Conservation (phyloP, 2,888 invertebrate genomes). For the Conomelus anceps region DNA sequence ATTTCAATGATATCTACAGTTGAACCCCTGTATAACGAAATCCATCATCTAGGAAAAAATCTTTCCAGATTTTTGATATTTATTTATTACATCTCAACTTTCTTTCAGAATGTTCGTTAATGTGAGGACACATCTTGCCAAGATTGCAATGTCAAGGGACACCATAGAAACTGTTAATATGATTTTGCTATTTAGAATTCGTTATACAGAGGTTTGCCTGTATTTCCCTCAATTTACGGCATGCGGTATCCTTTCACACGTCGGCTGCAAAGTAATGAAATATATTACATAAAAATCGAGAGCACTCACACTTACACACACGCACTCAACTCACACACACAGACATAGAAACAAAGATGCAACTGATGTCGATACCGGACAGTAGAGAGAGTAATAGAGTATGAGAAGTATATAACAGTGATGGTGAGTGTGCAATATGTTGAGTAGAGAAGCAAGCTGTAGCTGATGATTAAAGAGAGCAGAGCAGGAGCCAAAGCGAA, state of each 20-base stretch:
- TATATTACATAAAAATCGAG: not conserved
- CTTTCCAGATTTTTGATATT: no score
- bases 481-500: slow-evolving; percentile 37
- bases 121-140: no score
- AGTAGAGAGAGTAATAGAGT: not conserved
- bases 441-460: slow-evolving; percentile 34
- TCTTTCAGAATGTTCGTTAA: no score
- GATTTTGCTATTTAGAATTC: no score
- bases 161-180: no score
- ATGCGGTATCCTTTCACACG: not conserved
- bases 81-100: no score
- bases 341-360: not conserved
- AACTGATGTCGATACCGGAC: not conserved
- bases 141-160: no score
- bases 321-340: not conserved
- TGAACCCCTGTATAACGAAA: no score
- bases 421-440: not conserved
- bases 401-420: not conserved
- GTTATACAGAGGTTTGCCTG: no score
- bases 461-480: slow-evolving; percentile 35
- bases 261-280: not conserved
- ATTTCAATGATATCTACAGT: no score
- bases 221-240: not conserved
- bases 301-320: not conserved
- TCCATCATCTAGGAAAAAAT: no score